A percentile compares a stretch with the other conserved stretches of the same genome.
These are phyloP conservation scores for Stenotaenia linearis DNA, from an alignment of 2,888 invertebrate genomes.

Conservation along the genomic window DNA sequence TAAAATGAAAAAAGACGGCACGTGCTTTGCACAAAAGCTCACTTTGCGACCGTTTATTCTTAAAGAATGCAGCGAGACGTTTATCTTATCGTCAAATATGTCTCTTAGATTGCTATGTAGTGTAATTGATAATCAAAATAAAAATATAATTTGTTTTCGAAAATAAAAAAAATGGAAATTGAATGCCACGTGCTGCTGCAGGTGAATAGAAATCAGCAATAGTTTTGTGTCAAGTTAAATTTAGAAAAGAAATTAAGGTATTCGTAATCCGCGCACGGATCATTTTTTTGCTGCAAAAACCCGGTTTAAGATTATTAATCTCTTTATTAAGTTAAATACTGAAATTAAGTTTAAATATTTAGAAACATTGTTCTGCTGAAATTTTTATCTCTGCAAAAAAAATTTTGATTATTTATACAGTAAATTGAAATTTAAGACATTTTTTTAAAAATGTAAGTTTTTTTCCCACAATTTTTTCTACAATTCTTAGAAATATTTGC, in stretches of 20 bases:
- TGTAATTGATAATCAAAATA: background rate
- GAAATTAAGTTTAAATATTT: background rate
- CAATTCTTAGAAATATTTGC: background rate
- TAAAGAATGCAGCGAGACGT: background rate
- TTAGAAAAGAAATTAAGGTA: background rate
- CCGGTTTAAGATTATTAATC: background rate
- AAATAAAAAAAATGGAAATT: background rate
- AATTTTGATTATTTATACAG: too few relatives aligned
- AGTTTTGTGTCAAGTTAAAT: background rate
- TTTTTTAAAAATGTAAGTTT: background rate
- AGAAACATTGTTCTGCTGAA: too few relatives aligned
- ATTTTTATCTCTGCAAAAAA: too few relatives aligned
- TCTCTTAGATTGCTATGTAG: background rate
- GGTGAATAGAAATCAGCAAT: background rate
- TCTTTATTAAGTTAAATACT: background rate
- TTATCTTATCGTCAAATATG: background rate
- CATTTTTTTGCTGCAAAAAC: background rate
- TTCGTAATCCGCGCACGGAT: background rate
- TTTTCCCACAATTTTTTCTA: background rate
- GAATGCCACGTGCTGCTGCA: background rate
- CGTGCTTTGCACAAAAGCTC: background rate
- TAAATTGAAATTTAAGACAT: too few relatives aligned
- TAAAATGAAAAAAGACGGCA: background rate
- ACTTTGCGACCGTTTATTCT: background rate
- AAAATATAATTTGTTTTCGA: background rate